These are phyloP conservation scores for Tanypteryx hageni DNA, from an alignment of 2,888 invertebrate species.

Conservation along the genomic window DNA sequence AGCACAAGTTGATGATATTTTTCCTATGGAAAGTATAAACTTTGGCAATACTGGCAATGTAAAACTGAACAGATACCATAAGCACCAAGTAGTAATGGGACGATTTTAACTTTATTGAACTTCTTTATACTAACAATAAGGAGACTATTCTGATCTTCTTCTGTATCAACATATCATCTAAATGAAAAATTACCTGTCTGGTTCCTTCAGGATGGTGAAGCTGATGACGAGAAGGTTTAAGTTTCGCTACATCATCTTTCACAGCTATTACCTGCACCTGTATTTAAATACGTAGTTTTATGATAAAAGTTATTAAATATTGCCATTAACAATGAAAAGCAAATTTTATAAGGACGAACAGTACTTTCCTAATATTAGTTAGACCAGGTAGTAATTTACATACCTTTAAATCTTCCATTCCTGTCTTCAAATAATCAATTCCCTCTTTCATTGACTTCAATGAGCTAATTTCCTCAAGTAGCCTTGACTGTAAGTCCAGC, in stretches of 20 bases:
- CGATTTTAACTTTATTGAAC: background rate
- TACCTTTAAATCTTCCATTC: slow-evolving; percentile 37
- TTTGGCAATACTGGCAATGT: no score
- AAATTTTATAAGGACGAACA: no score
- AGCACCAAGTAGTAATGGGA: background rate
- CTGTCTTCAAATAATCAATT: background rate
- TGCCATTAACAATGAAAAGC: no score
- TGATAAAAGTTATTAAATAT: background rate
- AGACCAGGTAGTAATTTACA: no score
- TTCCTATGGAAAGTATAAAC: no score
- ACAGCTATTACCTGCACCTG: slow-evolving; percentile 18
- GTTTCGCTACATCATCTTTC: slow-evolving; percentile 32
- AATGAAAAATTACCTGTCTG: slow-evolving; percentile 27
- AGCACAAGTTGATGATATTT: no score
- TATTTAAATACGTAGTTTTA: background rate
- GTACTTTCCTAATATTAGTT: no score
- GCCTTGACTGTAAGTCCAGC: background rate
- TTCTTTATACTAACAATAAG: background rate
- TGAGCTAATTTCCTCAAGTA: slow-evolving; percentile 18
- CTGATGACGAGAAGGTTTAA: slow-evolving; percentile 20
- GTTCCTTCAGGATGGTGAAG: background rate
- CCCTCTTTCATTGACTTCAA: slow-evolving; percentile 20
- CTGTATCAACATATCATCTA: background rate
- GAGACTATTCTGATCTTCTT: background rate
- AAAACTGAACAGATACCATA: background rate